Conservation (phyloP, 2,113 vertebrate species). For the Bagarius yarrelli region DNA sequence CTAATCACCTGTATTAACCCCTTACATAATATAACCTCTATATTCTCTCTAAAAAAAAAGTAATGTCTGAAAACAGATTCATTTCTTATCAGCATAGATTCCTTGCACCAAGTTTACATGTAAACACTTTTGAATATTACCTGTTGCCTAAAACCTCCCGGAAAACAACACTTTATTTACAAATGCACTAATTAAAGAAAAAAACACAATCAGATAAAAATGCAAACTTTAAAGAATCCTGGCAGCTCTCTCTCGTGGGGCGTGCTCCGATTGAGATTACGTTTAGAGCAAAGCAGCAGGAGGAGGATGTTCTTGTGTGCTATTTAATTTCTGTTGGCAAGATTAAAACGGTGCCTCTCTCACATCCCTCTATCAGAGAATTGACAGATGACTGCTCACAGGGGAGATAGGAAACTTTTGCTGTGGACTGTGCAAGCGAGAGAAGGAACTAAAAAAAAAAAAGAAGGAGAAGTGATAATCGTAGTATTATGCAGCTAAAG, state of each 20-base stretch:
- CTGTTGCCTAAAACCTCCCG: conserved; percentile 5
- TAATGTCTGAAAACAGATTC: background rate
- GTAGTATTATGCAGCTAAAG: conserved; percentile 69
- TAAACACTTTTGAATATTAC: background rate
- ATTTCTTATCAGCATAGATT: background rate
- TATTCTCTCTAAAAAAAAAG: background rate
- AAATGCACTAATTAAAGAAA: conserved; percentile 23
- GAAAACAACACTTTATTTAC: background rate
- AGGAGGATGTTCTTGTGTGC: conserved; percentile 42
- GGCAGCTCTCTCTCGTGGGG: conserved; percentile 30
- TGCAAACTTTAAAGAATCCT: conserved; percentile 31
- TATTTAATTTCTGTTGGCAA: conserved; percentile 48
- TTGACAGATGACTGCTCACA: conserved; percentile 72
- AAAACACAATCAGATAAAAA: conserved; percentile 6
- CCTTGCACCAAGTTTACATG: background rate
- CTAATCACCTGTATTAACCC: background rate
- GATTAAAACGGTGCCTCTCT: conserved; percentile 54
- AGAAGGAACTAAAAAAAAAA: conserved; percentile 49
- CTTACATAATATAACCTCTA: background rate
- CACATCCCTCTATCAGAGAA: conserved; percentile 62
- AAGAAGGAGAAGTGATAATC: conserved; percentile 60
- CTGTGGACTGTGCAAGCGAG: conserved; percentile 60
- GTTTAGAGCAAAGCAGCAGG: conserved; percentile 34
- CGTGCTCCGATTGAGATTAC: conserved; percentile 10
- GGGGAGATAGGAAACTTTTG: conserved; percentile 69